Base-by-base conservation (phyloP, 1,140 invertebrate species). In the Dinothrombium tinctorium region DNA sequence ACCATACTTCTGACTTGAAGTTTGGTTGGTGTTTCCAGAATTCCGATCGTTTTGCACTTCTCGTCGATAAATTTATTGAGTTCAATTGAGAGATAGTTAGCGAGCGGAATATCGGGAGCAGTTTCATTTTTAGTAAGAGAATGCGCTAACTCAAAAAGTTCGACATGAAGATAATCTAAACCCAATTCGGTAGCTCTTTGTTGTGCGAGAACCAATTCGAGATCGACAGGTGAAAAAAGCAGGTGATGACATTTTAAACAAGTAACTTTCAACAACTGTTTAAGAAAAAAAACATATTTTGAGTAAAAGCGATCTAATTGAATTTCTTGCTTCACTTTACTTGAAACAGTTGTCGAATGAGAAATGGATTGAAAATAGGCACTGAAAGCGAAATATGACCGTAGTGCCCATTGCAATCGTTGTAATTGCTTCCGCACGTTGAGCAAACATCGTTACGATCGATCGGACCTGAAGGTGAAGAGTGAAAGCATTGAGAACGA, bases 321-420 rank as follows among this genome's bases (percentile, higher is more conserved):
- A 3, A 37, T 42, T 24, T 1, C 14, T 5, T n/a, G n/a, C n/a
- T n/a, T n/a, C 2, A 41, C 17, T 24, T 28, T 32, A 73, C 71
- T 61, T 56, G 73, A 62, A 57, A 70, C 12, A 90, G 61, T 31
- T 67, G 62, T 54, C 73, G 74, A 35, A 80, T 74, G 52, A 87
- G 83, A 23, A 96, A 50, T 3, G 90, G 87, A 68, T 96, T 95
- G 31, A 84, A 74, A 1, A 89, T 74, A 6, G 81, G 71, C 3
- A 94, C 57, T 3, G 83, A 79, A n/a, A 99, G 60, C 43, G 76
- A 73, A 44, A 98, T 90, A 53, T 94, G 81, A 0, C 90, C 90
- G 62, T 89, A 76, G 60, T 99, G 92, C 3, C 92, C 90, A 1
- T 74, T 69, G 59, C 90, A 98, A 42, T 70, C 61, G 9, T 61